A percentile compares a stretch with the other conserved stretches of the same genome.
Conservation (phyloP, 2,888 invertebrate genomes). For the Amiota mariae region DNA sequence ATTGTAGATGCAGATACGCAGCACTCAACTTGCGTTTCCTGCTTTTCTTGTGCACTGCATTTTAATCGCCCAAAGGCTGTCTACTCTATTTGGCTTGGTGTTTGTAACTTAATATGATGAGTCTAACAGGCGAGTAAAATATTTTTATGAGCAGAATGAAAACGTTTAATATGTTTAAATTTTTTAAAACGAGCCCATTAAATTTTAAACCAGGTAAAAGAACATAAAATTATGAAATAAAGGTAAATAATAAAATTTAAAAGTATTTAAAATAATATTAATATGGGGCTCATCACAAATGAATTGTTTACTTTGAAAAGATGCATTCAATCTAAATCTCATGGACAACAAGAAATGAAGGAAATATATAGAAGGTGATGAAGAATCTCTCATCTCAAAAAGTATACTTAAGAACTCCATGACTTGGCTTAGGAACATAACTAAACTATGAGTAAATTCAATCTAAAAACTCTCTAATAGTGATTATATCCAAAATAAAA, state of each 20-base stretch:
- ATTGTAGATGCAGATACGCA: slow-evolving; percentile 21
- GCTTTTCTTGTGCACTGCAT: slow-evolving; percentile 30
- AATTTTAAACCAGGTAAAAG: slow-evolving; percentile 67
- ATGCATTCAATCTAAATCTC: too few species aligned
- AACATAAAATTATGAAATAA: slow-evolving; percentile 50
- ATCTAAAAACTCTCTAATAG: too few species aligned
- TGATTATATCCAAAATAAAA: too few species aligned
- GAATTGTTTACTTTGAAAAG: too few species aligned
- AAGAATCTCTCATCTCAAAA: too few species aligned
- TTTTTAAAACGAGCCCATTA: slow-evolving; percentile 72
- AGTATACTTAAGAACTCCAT: too few species aligned
- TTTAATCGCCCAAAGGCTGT: slow-evolving; percentile 59
- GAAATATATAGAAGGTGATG: too few species aligned
- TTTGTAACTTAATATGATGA: not conserved
- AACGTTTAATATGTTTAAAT: slow-evolving; percentile 72
- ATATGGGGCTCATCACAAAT: too few species aligned
- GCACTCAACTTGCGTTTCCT: slow-evolving; percentile 40
- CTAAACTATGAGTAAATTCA: too few species aligned
- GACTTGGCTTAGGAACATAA: too few species aligned
- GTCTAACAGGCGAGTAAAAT: not conserved
- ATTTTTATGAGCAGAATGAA: slow-evolving; percentile 64
- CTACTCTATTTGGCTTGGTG: slow-evolving; percentile 58
- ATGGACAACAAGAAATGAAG: too few species aligned
- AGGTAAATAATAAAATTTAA: slow-evolving; percentile 30
- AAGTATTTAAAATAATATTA: too few species aligned